phyloP scores from a whole-genome alignment of 2,888 invertebrate genomes.

The Silvanus unidentatus region DNA sequence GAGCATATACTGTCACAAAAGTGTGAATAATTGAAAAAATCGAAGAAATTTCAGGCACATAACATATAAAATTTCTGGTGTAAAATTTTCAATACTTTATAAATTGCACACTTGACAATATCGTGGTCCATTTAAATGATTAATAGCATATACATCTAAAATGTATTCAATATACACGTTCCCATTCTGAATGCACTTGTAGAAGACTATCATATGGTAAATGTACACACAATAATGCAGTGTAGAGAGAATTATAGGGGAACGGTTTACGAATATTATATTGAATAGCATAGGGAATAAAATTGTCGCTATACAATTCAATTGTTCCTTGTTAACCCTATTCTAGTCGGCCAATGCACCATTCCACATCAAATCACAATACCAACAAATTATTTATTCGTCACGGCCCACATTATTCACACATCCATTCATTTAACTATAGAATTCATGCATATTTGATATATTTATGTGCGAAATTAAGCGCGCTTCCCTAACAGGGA shows the following conservation, averaged over 20 bases:
- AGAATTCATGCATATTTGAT: slow-evolving; percentile 47
- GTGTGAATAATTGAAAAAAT: too few species aligned
- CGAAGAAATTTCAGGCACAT: too few species aligned
- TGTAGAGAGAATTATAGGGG: slow-evolving; percentile 25
- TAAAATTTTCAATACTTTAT: too few species aligned
- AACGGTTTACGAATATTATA: slow-evolving; percentile 41
- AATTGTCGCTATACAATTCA: slow-evolving; percentile 43
- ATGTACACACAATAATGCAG: slow-evolving; percentile 37
- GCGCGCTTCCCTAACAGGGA: slow-evolving; percentile 30
- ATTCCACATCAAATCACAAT: slow-evolving; percentile 2
- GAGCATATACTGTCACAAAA: too few species aligned
- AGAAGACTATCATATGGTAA: slow-evolving; percentile 42
- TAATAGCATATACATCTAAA: slow-evolving; percentile 14
- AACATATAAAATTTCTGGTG: too few species aligned
- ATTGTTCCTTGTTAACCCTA: slow-evolving; percentile 48
- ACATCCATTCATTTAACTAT: slow-evolving; percentile 40
- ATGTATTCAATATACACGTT: neutral
- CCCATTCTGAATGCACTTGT: slow-evolving; percentile 13
- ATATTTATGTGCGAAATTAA: slow-evolving; percentile 47
- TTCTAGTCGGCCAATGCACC: slow-evolving; percentile 32
- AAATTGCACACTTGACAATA: too few species aligned
- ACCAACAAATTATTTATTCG: slow-evolving; percentile 21
- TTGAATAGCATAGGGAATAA: slow-evolving; percentile 39
- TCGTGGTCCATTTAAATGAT: slow-evolving; percentile 24
- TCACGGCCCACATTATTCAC: slow-evolving; percentile 28